phyloP scores from a whole-genome alignment of 2,113 vertebrate species.

The Vulpes lagopus region DNA sequence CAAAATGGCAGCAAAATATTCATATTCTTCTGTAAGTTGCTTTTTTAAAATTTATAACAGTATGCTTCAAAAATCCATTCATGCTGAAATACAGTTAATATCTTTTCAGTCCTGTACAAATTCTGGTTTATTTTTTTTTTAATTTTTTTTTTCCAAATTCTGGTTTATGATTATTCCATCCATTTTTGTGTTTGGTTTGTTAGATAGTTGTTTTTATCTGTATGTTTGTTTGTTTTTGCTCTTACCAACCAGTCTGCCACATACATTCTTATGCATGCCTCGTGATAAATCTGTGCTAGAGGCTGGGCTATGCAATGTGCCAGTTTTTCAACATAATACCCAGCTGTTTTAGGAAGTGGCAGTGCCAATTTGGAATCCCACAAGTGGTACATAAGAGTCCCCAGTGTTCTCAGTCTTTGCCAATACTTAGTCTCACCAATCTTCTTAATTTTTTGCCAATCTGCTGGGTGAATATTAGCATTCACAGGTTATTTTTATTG shows the following conservation, averaged over 20 bases:
- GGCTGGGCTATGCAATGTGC: neutral
- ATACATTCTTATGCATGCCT: neutral
- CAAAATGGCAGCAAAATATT: neutral
- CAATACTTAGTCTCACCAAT: neutral
- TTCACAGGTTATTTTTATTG: constrained; percentile 35
- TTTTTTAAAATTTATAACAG: neutral
- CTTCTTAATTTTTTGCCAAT: constrained; percentile 48
- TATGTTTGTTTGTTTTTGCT: neutral
- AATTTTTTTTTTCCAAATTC: no score
- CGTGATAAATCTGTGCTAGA: neutral
- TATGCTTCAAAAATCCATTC: neutral
- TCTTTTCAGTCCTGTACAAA: neutral
- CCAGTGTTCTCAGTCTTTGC: constrained; percentile 5
- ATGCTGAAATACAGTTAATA: no score
- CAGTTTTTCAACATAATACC: constrained; percentile 14
- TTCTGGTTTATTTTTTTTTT: neutral
- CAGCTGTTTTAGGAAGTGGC: constrained; percentile 34
- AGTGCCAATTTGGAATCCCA: neutral
- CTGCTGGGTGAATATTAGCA: neutral
- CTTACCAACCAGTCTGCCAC: neutral
- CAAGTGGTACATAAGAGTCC: neutral
- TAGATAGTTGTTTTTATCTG: neutral
- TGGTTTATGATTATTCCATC: neutral
- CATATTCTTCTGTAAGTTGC: neutral
- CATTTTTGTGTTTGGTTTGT: neutral